Evolutionary conservation across 2,888 invertebrate species (phyloP).

Genomic region (Meliscaeva auricollis): DNA sequence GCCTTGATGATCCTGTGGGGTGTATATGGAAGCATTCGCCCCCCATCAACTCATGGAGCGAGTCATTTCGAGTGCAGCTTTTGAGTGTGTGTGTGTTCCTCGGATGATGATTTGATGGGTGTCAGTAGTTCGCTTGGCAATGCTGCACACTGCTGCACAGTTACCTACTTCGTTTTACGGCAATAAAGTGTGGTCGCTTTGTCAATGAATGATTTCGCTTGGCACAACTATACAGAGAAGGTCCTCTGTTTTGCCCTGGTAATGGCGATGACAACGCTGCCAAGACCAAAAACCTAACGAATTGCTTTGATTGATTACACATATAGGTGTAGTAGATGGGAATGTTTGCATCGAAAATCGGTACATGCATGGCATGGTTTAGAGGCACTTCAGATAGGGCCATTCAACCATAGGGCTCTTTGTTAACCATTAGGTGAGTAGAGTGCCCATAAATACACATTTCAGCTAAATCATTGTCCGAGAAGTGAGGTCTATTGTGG

Average conservation of each 20-base stretch:
- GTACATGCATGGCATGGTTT: background rate
- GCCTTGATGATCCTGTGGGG: background rate
- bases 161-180: conserved; percentile 41
- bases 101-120: conserved; percentile 39
- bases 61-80: conserved; percentile 19
- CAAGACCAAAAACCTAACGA: conserved; percentile 5
- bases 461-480: conserved; percentile 26
- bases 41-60: too few species aligned
- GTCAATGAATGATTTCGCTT: conserved; percentile 24
- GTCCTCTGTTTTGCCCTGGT: background rate
- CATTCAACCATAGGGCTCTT: background rate
- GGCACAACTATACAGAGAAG: conserved; percentile 2
- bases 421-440: conserved; percentile 13
- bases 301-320: conserved; percentile 50
- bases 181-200: conserved; percentile 45
- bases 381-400: background rate
- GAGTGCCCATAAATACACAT: conserved; percentile 1
- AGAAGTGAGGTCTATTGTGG: background rate
- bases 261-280: background rate
- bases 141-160: conserved; percentile 10
- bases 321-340: conserved; percentile 12
- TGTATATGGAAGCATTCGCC: conserved; percentile 10
- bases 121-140: conserved; percentile 9
- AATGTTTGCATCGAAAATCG: conserved; percentile 39
- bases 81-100: conserved; percentile 1